Base-by-base conservation (phyloP, 2,113 vertebrate genomes). In the Arenaria interpres region DNA sequence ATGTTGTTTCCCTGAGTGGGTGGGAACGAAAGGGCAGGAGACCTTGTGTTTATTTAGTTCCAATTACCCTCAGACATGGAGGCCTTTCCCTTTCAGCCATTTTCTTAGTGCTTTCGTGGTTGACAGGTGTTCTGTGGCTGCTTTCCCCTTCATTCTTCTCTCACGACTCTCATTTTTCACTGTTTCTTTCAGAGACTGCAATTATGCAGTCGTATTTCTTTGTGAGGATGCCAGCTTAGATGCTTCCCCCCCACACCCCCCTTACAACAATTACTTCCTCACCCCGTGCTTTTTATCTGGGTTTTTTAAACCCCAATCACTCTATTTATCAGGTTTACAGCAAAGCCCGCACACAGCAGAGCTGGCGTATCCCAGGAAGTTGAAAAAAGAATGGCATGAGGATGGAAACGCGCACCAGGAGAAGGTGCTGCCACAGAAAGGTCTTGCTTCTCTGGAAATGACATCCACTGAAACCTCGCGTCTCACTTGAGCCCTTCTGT, bases 111-210 rank as follows among this genome's bases (percentile, higher is more conserved):
- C 84, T 90, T 72, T 54, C 18, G 37, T 45, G 63, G 33, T 30
- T 89, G 83, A 89, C 68, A 93, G 89, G 76, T 63, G 50, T 22
- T 95, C 30, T 71, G 72, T 46, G 43, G 32, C 72, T 41, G 37
- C 43, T 69, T 92, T 74, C 59, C 59, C 72, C 57, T 94, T 91
- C 14, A 46, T 56, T 56, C 60, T 88, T 46, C 33, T 41, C 66
- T 86, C 39, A 79, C 1, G 1, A 6, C 9, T 53, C 68, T 14
- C 5, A 6, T 30, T 89, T 89, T 73, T 56, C 12, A 10, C 3
- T 30, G 60, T 69, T 85, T 41, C 75, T 88, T 86, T 76, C 32
- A 37, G 28, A 8, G 27, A 37, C 33, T 35, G 46, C 35, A 69
- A 73, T 69, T 77, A 62, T 17, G 46, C 35, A 24, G 72, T 17